These are phyloP conservation scores for Hypotaenidia philippensis DNA, from an alignment of 2,797 vertebrate species.

Conservation along the genomic window DNA sequence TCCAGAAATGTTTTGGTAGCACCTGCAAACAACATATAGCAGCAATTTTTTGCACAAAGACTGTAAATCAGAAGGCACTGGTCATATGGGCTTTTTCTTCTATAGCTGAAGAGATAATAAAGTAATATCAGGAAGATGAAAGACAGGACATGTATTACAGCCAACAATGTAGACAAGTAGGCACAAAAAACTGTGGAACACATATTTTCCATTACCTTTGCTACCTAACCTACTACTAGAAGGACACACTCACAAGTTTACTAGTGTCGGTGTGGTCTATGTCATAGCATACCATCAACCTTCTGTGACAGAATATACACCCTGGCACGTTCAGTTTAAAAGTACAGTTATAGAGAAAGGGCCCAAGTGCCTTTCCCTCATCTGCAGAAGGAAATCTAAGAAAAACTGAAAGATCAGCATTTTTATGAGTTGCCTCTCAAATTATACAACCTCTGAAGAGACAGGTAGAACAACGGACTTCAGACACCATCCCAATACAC, in stretches of 20 bases:
- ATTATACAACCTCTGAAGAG: neutral
- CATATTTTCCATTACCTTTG: neutral
- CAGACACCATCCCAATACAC: neutral
- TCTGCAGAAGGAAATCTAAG: neutral
- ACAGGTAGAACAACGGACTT: neutral
- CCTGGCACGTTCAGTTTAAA: neutral
- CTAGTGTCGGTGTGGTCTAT: neutral
- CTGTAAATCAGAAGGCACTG: neutral
- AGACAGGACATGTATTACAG: neutral
- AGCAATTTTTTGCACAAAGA: neutral
- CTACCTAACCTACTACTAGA: neutral
- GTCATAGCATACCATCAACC: neutral
- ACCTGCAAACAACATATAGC: neutral
- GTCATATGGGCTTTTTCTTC: neutral
- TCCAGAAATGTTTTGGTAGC: neutral
- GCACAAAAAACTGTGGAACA: neutral
- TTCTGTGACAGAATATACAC: neutral
- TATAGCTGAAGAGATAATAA: neutral
- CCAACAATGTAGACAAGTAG: neutral
- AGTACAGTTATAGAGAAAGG: neutral
- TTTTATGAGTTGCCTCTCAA: neutral
- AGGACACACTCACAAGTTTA: neutral
- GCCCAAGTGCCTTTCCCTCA: neutral
- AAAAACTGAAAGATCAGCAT: neutral
- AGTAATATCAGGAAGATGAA: neutral